Base-by-base conservation (phyloP, 2,797 vertebrate species). In the Trematomus bernacchii region DNA sequence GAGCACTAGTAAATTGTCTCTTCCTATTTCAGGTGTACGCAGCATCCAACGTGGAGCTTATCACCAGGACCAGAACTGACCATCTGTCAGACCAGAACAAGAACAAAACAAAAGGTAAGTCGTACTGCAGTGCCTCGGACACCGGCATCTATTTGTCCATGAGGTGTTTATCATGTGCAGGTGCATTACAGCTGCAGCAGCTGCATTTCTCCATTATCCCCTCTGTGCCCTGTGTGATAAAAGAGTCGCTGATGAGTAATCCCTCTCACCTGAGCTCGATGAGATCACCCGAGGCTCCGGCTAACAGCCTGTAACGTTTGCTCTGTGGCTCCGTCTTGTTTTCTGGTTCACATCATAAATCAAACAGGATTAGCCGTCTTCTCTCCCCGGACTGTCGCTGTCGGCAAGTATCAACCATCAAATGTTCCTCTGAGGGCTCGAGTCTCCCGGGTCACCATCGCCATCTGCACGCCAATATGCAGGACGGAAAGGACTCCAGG, bases 81-180 rank as follows among this genome's bases (percentile, higher is more conserved):
- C 98, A 99, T 76, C 96, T 99, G 75, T 95, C 96, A 0, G 98
- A 99, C 87, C 97, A 98, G 91, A 97, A 98, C 95, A 99, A 99
- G 92, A 95, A 96, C 92, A 99, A 98, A 85, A 95, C 95, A 67
- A 99, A 97, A 97, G 97, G 98, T 98, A 86, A 33, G 18, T 74
- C 6, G 15, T 10, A 48, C 48, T 5, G 19, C 27, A 18, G 3
- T 5, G 54, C 37, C 12, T 50, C 1, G 19, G 43, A 65, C 44
- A 23, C 30, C 0, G 1, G 43, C 48, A 23, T 3, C 10, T 51
- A 46, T 69, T 9, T 0, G 8, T 12, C 51, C 16, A 9, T 13
- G 15, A 5, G 11, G 54, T 23, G 53, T 7, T 43, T 37, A 21
- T 43, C 10, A 1, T 18, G 47, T 44, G 33, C 48, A 21, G 23